A percentile compares a stretch with the other conserved stretches of the same genome.
These are phyloP conservation scores for Macrophya annulata DNA, from an alignment of 2,888 invertebrate species.

Conservation along the genomic window DNA sequence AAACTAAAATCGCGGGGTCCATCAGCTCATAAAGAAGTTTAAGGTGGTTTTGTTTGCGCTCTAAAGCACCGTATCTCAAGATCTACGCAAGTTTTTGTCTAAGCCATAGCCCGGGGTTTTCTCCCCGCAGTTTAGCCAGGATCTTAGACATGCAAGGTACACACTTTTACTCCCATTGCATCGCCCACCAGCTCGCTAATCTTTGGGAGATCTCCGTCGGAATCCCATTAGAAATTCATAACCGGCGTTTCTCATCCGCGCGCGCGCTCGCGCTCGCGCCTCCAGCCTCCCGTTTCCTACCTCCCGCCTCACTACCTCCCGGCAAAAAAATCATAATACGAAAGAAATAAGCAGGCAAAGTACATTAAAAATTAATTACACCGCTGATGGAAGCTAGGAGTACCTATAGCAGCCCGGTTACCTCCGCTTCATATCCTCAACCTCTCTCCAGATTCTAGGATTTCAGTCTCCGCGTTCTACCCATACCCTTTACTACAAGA, in stretches of 20 bases:
- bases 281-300: conserved; percentile 63
- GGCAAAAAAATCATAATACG: conserved; percentile 73
- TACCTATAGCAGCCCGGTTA: conserved; percentile 70
- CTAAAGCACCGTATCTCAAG: conserved; percentile 31
- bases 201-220: conserved; percentile 78
- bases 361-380: conserved; percentile 80
- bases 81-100: conserved; percentile 28
- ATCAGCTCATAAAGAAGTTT: not conserved
- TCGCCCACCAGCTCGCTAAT: conserved; percentile 72
- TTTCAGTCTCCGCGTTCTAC: conserved; percentile 29
- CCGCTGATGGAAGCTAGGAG: conserved; percentile 79
- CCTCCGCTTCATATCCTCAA: conserved; percentile 58
- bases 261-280: conserved; percentile 58
- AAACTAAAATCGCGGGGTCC: conserved; percentile 2
- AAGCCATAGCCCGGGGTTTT: not conserved
- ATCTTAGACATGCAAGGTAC: conserved; percentile 74
- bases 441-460: conserved; percentile 52
- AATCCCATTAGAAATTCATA: conserved; percentile 80
- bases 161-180: conserved; percentile 70
- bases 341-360: conserved; percentile 79
- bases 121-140: conserved; percentile 56
- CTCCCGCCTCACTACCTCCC: conserved; percentile 55
- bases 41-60: conserved; percentile 33
- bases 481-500: not conserved
- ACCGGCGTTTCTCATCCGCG: conserved; percentile 72